These are phyloP conservation scores for Nannoperca obscura DNA, from an alignment of 2,797 vertebrate genomes.

Conservation along the genomic window DNA sequence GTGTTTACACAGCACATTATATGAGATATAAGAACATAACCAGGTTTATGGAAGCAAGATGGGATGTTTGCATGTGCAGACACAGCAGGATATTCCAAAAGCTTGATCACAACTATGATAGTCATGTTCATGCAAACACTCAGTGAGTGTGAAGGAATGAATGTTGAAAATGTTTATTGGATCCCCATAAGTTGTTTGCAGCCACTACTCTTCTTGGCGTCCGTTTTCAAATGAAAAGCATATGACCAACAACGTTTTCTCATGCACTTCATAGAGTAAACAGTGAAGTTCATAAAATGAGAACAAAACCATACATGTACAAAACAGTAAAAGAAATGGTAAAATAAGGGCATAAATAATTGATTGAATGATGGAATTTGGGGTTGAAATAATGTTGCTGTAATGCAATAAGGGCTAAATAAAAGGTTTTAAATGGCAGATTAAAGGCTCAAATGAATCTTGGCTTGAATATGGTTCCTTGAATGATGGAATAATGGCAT, in stretches of 20 bases:
- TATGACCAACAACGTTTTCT: not conserved
- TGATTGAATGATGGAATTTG: constrained; percentile 18
- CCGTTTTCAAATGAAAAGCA: not conserved
- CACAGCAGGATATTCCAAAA: not conserved
- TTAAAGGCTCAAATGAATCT: constrained; percentile 22
- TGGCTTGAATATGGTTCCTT: not conserved
- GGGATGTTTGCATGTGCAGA: not conserved
- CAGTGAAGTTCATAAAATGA: not conserved
- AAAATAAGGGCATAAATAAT: not conserved
- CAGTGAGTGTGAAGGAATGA: not conserved
- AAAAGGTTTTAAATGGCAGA: constrained; percentile 15
- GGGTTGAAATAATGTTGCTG: constrained; percentile 8
- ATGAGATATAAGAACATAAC: not conserved
- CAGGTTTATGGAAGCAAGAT: not conserved
- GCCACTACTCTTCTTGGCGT: not conserved
- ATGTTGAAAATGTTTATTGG: not conserved
- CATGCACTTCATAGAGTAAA: not conserved
- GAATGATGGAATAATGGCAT: constrained; percentile 22
- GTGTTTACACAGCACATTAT: not conserved
- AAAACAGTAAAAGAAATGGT: not conserved
- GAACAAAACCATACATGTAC: not conserved
- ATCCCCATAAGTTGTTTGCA: not conserved
- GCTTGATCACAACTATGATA: not conserved
- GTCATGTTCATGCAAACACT: not conserved
- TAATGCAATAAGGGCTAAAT: constrained; percentile 5